phyloP scores from a whole-genome alignment of 2,888 invertebrate species.

The Cephus rjabovi region DNA sequence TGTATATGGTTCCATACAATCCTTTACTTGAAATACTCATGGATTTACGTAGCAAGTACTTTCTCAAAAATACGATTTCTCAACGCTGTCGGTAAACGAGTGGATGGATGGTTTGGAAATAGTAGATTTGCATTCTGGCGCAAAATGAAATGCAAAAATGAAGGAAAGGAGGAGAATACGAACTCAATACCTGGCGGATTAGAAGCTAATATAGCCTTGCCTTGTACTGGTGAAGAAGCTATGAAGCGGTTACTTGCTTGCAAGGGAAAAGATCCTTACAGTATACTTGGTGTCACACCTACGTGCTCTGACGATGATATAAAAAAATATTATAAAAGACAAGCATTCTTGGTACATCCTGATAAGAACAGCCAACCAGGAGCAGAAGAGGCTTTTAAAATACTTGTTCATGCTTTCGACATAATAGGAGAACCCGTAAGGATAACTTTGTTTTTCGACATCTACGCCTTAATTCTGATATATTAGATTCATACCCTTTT shows the following conservation, averaged over 20 bases:
- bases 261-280: constrained; percentile 96
- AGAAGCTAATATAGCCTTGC: constrained; percentile 82
- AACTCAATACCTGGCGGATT: constrained; percentile 70
- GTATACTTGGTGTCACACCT: constrained; percentile 88
- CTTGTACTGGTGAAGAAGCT: constrained; percentile 93
- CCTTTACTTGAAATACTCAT: constrained; percentile 60
- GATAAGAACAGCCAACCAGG: constrained; percentile 96
- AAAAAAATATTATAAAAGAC: constrained; percentile 92
- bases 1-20: constrained; percentile 60
- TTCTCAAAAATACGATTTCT: constrained; percentile 59
- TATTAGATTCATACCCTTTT: neutral
- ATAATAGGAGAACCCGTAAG: constrained; percentile 90
- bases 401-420: constrained; percentile 94
- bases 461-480: neutral
- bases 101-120: constrained; percentile 72
- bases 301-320: constrained; percentile 94
- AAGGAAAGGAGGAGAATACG: constrained; percentile 65
- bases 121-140: constrained; percentile 73
- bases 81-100: constrained; percentile 61
- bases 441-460: neutral
- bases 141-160: constrained; percentile 66
- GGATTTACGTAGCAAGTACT: constrained; percentile 51
- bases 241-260: constrained; percentile 93
- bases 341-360: constrained; percentile 95
- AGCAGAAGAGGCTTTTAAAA: constrained; percentile 96